A percentile compares a stretch with the other conserved stretches of the same genome.
Evolutionary conservation across 2,888 invertebrate species (phyloP).

Genomic region (Habroteleia sp.): DNA sequence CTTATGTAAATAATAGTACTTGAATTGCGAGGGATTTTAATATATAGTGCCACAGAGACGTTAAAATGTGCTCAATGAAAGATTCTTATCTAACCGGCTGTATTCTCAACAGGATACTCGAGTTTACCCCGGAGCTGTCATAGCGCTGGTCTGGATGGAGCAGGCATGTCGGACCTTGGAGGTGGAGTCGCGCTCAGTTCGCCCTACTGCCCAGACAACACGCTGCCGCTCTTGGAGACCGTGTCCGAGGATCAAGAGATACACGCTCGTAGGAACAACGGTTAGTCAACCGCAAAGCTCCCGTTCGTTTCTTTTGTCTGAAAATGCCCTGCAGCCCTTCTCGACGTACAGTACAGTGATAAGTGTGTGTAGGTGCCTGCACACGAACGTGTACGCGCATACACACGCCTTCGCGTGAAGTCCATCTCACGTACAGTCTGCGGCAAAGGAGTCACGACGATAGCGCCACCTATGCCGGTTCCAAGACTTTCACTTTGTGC

Average conservation of each 20-base stretch:
- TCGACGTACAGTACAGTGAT: neutral
- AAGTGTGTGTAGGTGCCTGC: neutral
- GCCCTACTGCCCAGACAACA: conserved; percentile 83
- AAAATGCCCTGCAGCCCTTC: conserved; percentile 1
- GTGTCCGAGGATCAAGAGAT: conserved; percentile 87
- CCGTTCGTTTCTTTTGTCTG: conserved; percentile 27
- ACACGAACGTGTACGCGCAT: neutral
- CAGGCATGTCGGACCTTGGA: conserved; percentile 83
- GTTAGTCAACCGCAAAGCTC: conserved; percentile 69
- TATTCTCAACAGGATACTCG: conserved; percentile 86
- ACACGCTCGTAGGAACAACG: conserved; percentile 79
- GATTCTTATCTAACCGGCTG: neutral
- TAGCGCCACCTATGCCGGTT: conserved; percentile 13
- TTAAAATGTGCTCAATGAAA: neutral
- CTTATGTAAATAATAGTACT: no score
- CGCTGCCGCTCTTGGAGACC: conserved; percentile 84
- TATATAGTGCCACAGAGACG: no score
- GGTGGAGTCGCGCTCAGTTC: conserved; percentile 83
- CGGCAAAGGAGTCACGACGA: neutral
- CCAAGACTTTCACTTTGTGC: conserved; percentile 24
- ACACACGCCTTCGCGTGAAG: neutral
- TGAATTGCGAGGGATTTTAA: no score
- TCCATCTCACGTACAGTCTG: neutral
- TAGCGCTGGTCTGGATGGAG: conserved; percentile 81
- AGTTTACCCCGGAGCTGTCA: conserved; percentile 92